Conservation (phyloP, 2,113 vertebrate genomes). For the Podilymbus podiceps region DNA sequence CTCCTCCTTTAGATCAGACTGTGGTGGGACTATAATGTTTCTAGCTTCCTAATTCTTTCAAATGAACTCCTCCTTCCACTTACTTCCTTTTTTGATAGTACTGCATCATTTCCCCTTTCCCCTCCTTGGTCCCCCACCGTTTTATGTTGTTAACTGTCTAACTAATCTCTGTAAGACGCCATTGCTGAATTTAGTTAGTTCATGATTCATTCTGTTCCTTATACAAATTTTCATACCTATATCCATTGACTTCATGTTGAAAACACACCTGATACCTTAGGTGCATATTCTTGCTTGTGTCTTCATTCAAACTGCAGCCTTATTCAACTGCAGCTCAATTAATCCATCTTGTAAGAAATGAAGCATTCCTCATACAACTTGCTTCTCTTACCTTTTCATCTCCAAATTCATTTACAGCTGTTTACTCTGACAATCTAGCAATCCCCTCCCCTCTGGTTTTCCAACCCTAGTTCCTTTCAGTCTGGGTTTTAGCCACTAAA, state of each 20-base stretch:
- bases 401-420: conserved; percentile 3
- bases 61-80: neutral
- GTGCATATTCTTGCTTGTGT: conserved; percentile 3
- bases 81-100: neutral
- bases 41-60: neutral
- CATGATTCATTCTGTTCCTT: conserved; percentile 8
- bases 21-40: neutral
- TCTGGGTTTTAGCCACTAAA: neutral
- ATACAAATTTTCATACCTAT: neutral
- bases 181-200: conserved; percentile 9
- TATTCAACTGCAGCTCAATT: neutral
- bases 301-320: conserved; percentile 12
- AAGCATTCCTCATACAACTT: neutral
- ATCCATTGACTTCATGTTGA: conserved; percentile 19
- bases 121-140: neutral
- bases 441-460: neutral
- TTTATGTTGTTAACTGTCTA: conserved; percentile 33
- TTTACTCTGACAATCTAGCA: neutral
- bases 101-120: neutral
- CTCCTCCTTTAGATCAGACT: neutral
- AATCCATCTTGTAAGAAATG: neutral
- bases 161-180: neutral
- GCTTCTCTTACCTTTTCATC: conserved; percentile 11
- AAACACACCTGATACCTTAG: neutral
- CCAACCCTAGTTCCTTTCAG: neutral